These are phyloP conservation scores for Ctenosaura bakeri DNA, from an alignment of 2,797 vertebrate genomes.

Conservation along the genomic window DNA sequence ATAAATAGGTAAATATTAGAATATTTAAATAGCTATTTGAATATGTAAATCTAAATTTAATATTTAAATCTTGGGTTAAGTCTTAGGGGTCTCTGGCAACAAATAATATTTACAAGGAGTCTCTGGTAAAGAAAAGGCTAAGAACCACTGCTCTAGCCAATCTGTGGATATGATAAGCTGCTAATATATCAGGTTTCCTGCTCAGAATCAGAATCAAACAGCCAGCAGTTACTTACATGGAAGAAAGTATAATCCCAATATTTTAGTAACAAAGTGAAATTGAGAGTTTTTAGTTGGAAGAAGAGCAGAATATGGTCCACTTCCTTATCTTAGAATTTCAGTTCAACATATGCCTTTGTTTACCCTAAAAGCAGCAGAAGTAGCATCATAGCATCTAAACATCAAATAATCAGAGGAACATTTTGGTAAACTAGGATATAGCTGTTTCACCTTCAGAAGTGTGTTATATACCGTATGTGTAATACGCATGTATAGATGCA, in stretches of 20 bases:
- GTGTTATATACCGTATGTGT: background rate
- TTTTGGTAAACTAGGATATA: background rate
- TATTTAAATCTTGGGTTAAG: too few species aligned
- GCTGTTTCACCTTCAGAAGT: background rate
- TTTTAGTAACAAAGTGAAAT: background rate
- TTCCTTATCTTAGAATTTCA: background rate
- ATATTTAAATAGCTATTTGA: too few species aligned
- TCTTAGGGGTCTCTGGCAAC: too few species aligned
- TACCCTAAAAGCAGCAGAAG: background rate
- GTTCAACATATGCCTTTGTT: background rate
- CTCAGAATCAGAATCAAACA: conserved; percentile 3
- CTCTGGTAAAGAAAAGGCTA: too few species aligned
- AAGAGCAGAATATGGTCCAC: background rate
- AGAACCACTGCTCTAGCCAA: too few species aligned
- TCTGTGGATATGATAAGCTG: too few species aligned
- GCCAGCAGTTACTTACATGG: background rate
- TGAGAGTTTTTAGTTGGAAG: background rate
- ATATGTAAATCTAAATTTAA: too few species aligned
- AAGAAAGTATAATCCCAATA: background rate
- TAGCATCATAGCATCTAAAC: background rate
- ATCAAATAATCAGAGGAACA: background rate
- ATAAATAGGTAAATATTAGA: too few species aligned
- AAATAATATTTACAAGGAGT: too few species aligned
- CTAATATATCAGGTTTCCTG: background rate
- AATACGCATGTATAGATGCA: background rate